Base-by-base conservation (phyloP, 2,888 invertebrate genomes). In the Tigriopus californicus region DNA sequence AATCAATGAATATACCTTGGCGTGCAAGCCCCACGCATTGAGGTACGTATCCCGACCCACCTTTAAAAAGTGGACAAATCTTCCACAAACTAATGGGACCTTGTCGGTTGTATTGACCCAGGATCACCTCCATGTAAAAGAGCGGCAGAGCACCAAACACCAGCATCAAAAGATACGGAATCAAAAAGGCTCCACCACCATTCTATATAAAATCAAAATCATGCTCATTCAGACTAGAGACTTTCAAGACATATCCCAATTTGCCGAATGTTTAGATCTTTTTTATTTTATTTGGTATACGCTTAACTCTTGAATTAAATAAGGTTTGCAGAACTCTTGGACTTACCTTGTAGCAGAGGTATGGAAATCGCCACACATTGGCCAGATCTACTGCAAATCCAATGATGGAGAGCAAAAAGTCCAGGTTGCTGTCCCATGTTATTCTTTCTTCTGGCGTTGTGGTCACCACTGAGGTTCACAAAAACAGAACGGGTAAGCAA, bases 371-470 rank as follows among this genome's bases (percentile, higher is more conserved):
- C 94, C 94, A 94, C 62, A 95, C 92, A 74, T 94, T 94, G 70
- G 92, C 92, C 68, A 95, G 80, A 75, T 94, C 94, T 67, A 94
- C 94, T 65, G 94, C 92, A 74, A 94, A 94, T 67, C 94, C 94
- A 76, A 94, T 91, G 72, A 94, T 92, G 61, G 91, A 91, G 66
- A 94, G 80, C 68, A 94, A 79, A 75, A 94, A 94, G 77, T 94
- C 92, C 61, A 89, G 87, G 76, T 92, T 92, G 76, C 89, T 90
- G 73, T 85, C 83, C 89, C 90, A 90, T 66, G 86, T 88, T 75
- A 90, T 89, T 66, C 86, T 79, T 68, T 80, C 80, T 62, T 80
- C 80, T 33, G 33, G 52, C 52, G 52, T 24, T 24, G 15, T 24
- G 24, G 25, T 52, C 22, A 6, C 33, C 20, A 52, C 5, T 20